Evolutionary conservation across 2,797 vertebrate species (phyloP).

Genomic region (Tapirus indicus): DNA sequence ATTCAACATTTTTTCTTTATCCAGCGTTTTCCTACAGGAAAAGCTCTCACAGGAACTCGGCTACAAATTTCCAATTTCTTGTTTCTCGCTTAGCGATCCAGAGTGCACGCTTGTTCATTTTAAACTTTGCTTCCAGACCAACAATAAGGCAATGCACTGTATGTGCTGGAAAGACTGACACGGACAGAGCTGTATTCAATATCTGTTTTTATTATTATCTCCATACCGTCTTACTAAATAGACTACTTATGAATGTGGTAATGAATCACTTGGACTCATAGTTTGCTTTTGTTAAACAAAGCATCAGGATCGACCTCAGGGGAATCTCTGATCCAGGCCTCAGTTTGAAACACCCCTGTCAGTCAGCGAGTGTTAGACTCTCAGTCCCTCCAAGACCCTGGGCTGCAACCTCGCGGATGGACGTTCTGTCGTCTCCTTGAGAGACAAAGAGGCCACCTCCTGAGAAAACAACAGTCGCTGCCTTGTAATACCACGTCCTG

Average conservation of each 20-base stretch:
- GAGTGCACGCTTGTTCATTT: conserved; percentile 60
- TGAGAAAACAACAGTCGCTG: background rate
- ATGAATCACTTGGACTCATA: conserved; percentile 76
- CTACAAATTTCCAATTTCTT: background rate
- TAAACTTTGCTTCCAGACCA: conserved; percentile 55
- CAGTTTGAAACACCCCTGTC: conserved; percentile 53
- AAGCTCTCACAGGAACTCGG: background rate
- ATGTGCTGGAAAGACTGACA: conserved; percentile 38
- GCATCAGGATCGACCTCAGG: conserved; percentile 58
- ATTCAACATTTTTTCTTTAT: background rate
- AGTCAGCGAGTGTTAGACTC: background rate
- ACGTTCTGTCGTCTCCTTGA: conserved; percentile 59
- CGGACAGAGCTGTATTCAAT: conserved; percentile 72
- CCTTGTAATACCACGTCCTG: conserved; percentile 14
- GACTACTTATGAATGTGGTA: conserved; percentile 81
- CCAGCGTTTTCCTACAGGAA: background rate
- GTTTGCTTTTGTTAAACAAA: conserved; percentile 81
- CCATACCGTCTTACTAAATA: conserved; percentile 69
- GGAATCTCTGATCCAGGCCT: conserved; percentile 58
- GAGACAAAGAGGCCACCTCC: conserved; percentile 55
- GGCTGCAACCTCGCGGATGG: conserved; percentile 64
- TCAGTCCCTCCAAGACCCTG: conserved; percentile 17
- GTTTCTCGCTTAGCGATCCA: conserved; percentile 1
- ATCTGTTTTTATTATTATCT: conserved; percentile 82
- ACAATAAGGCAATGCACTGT: conserved; percentile 49